Conservation (phyloP, 2,797 vertebrate genomes). For the Periophthalmus magnuspinnatus region DNA sequence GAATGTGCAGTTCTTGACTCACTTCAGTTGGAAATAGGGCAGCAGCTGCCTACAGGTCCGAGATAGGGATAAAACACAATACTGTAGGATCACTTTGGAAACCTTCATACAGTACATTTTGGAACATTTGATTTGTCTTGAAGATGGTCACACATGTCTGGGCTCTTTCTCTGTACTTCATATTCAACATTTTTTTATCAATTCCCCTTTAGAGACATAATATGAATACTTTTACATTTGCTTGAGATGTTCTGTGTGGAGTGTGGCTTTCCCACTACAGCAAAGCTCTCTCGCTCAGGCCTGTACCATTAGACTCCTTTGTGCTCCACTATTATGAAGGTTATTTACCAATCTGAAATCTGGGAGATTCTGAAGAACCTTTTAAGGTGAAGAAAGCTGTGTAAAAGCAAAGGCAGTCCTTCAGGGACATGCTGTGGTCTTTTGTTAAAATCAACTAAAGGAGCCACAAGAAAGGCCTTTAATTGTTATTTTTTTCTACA, state of each 20-base stretch:
- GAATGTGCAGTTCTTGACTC: slow-evolving; percentile 6
- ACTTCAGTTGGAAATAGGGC: slow-evolving; percentile 2
- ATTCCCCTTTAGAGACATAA: slow-evolving; percentile 10
- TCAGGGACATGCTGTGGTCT: too few relatives aligned
- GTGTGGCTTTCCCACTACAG: too few relatives aligned
- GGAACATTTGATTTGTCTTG: background rate
- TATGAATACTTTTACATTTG: slow-evolving; percentile 19
- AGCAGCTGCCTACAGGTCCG: slow-evolving; percentile 4
- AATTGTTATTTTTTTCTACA: too few relatives aligned
- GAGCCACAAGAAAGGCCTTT: too few relatives aligned
- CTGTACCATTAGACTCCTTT: background rate
- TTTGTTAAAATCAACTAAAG: too few relatives aligned
- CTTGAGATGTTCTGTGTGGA: slow-evolving; percentile 7
- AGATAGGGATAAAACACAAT: background rate
- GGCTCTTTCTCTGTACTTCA: background rate
- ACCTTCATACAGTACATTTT: background rate
- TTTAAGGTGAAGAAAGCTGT: too few relatives aligned
- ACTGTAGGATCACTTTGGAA: background rate
- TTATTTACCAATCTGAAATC: background rate
- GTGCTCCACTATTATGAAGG: too few relatives aligned
- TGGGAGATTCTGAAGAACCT: background rate
- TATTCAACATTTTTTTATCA: background rate
- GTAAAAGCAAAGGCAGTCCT: too few relatives aligned
- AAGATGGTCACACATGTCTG: background rate
- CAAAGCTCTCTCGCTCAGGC: background rate